phyloP scores from a whole-genome alignment of 92 coral and sea anemone genomes.

The Porites cylindrica region DNA sequence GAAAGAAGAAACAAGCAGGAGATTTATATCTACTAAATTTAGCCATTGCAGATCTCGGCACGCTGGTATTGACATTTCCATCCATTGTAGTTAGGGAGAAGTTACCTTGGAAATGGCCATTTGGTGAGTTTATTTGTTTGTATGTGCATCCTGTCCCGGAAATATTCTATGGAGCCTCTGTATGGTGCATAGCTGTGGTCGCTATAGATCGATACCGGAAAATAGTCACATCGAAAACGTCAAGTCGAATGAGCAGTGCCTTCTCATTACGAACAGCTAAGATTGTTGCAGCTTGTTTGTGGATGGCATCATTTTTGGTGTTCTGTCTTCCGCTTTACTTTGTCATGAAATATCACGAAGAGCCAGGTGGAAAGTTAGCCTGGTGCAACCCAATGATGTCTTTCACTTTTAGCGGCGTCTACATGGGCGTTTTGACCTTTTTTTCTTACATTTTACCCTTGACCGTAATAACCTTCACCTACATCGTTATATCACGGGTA shows the following conservation, averaged over 20 bases:
- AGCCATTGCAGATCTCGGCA: conserved; percentile 66
- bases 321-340: conserved; percentile 32
- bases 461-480: conserved; percentile 11
- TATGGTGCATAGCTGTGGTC: conserved; percentile 22
- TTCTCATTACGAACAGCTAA: background rate
- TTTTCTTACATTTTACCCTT: conserved; percentile 31
- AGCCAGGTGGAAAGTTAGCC: too few relatives aligned
- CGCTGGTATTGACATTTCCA: conserved; percentile 47
- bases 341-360: conserved; percentile 30
- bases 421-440: background rate
- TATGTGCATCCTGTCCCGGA: conserved; percentile 54
- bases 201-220: conserved; percentile 24
- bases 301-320: conserved; percentile 24
- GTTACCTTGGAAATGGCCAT: conserved; percentile 6
- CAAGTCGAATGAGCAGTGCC: background rate
- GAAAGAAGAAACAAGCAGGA: conserved; percentile 30
- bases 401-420: background rate
- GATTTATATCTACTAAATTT: conserved; percentile 64
- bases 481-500: conserved; percentile 23
- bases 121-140: conserved; percentile 57
- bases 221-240: background rate
- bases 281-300: conserved; percentile 14
- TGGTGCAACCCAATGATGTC: conserved; percentile 29
- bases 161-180: conserved; percentile 58
- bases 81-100: background rate